Percentiles rank a stretch among this genome's conserved stretches.
Conservation (phyloP, 2,888 invertebrate species). For the Tiliacea aurago region DNA sequence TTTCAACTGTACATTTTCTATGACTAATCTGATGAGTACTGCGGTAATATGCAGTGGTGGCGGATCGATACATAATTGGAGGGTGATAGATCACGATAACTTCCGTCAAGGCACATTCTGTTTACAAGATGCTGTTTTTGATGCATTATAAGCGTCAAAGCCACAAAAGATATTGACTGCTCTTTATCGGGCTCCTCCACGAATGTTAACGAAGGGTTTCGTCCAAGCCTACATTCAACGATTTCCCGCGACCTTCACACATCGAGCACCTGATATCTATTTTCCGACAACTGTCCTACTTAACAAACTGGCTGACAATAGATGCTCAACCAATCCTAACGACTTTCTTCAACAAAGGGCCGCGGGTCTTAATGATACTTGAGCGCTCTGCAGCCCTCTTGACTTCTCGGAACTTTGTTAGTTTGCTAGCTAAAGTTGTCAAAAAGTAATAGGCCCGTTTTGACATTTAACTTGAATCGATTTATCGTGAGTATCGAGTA, state of each 20-base stretch:
- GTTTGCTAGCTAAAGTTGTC: background rate
- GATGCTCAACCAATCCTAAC: conserved; percentile 14
- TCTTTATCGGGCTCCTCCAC: conserved; percentile 1
- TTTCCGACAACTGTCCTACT: background rate
- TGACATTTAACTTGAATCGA: too few species aligned
- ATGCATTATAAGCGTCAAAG: background rate
- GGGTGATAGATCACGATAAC: background rate
- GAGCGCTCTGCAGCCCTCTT: conserved; percentile 11
- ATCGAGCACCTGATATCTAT: background rate
- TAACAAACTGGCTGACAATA: conserved; percentile 1
- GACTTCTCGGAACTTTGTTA: background rate
- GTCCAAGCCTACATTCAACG: background rate
- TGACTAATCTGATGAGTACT: background rate
- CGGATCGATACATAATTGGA: background rate
- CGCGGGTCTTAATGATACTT: conserved; percentile 10
- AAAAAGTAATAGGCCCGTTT: too few species aligned
- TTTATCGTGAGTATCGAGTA: too few species aligned
- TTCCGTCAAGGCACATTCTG: background rate
- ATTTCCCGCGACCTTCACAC: conserved; percentile 19
- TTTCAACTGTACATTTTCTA: background rate
- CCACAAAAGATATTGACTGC: background rate
- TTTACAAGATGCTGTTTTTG: background rate
- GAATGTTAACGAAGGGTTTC: background rate
- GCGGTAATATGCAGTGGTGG: background rate
- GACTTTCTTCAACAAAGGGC: conserved; percentile 1